phyloP scores from a whole-genome alignment of 2,113 vertebrate species.

The Natator depressus region DNA sequence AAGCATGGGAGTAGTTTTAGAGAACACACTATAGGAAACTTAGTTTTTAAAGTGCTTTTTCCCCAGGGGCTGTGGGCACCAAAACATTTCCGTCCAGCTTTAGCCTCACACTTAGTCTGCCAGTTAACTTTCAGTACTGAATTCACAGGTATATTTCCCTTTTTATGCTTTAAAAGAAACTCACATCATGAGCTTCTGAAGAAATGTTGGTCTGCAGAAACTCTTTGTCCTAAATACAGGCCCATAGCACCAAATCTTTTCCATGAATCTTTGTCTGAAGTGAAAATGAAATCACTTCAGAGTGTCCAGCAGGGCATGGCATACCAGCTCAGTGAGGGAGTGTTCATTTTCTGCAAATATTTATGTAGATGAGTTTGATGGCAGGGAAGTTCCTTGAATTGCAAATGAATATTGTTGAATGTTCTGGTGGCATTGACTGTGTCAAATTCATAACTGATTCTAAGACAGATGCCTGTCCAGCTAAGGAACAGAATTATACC shows the following conservation, averaged over 20 bases:
- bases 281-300: background rate
- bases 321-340: fast-evolving
- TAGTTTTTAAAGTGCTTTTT: background rate
- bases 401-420: background rate
- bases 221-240: background rate
- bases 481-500: background rate
- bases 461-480: background rate
- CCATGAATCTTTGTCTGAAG: background rate
- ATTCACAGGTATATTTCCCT: background rate
- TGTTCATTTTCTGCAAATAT: background rate
- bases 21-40: background rate
- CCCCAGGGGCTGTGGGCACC: background rate
- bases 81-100: background rate
- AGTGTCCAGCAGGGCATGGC: background rate
- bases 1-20: background rate
- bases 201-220: background rate
- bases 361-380: background rate
- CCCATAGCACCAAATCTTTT: background rate
- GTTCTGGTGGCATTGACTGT: background rate
- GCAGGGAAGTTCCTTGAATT: background rate
- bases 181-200: background rate
- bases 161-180: background rate
- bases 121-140: background rate
- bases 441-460: background rate
- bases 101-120: fast-evolving